Percentiles rank a stretch among this genome's conserved stretches.
Conservation (phyloP, 1,140 invertebrate species). For the Drosophila prosaltans region DNA sequence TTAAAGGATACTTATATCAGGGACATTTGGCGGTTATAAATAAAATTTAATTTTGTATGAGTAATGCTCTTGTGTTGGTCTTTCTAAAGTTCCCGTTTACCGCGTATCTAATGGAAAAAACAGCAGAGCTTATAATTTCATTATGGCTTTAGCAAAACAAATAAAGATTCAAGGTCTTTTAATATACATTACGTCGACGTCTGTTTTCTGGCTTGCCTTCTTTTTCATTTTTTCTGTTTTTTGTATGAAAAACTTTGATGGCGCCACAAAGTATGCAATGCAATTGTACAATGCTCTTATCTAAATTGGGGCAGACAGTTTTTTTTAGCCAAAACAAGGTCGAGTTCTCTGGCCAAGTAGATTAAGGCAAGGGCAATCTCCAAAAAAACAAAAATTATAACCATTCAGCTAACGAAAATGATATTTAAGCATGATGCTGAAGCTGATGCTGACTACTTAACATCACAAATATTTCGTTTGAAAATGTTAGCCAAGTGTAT, state of each 20-base stretch:
- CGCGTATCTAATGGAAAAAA: not conserved
- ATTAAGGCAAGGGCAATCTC: constrained; percentile 40
- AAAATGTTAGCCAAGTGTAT: constrained; percentile 17
- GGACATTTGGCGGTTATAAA: not conserved
- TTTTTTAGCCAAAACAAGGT: constrained; percentile 34
- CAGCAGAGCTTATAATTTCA: not conserved
- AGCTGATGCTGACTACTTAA: constrained; percentile 6
- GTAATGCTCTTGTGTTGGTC: not conserved
- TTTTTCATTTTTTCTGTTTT: too few relatives aligned
- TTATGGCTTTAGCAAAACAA: constrained; percentile 9
- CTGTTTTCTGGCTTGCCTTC: too few relatives aligned
- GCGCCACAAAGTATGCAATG: constrained; percentile 55
- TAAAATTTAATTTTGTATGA: not conserved
- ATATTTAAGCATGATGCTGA: constrained; percentile 61
- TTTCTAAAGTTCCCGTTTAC: not conserved
- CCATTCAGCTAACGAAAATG: constrained; percentile 9
- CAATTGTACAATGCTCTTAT: constrained; percentile 38
- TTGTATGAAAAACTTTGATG: not conserved
- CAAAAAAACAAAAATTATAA: constrained; percentile 15
- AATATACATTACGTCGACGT: constrained; percentile 11
- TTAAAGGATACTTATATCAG: too few relatives aligned
- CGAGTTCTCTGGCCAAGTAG: not conserved
- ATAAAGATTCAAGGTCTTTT: not conserved
- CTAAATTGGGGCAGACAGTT: constrained; percentile 54
- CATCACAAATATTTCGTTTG: not conserved